Evolutionary conservation across 2,113 vertebrate species (phyloP).

Genomic region (Mirza zaza): DNA sequence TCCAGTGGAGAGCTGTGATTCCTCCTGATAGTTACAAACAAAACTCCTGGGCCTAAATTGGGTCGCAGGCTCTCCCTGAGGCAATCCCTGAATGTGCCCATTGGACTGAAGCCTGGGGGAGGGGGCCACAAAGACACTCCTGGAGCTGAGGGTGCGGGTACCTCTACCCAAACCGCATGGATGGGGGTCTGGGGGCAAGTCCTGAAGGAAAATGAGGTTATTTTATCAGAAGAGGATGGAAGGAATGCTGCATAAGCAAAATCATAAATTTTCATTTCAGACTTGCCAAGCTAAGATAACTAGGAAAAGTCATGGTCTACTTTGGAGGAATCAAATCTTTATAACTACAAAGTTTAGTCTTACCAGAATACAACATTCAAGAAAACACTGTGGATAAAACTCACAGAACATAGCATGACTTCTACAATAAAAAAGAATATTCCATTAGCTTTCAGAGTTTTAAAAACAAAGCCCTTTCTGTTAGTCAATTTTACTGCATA

Average conservation of each 20-base stretch:
- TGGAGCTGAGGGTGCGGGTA: background rate
- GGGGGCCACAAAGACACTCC: background rate
- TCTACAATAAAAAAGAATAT: background rate
- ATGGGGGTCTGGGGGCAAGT: background rate
- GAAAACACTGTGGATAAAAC: background rate
- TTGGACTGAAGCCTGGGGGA: background rate
- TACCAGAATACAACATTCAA: background rate
- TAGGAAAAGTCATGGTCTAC: background rate
- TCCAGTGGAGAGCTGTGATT: background rate
- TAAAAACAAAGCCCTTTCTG: background rate
- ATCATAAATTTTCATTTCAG: background rate
- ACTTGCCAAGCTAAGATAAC: background rate
- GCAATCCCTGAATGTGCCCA: too few species aligned
- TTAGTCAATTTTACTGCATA: conserved; percentile 31
- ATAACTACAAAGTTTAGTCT: background rate
- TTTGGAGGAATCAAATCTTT: conserved; percentile 22
- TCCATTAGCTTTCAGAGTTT: conserved; percentile 47
- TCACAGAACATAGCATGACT: conserved; percentile 4
- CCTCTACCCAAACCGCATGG: background rate
- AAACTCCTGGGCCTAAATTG: background rate
- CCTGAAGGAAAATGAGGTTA: background rate
- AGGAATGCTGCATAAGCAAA: background rate
- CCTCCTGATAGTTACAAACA: background rate
- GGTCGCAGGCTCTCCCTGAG: background rate
- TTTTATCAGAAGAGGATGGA: conserved; percentile 18